These are phyloP conservation scores for Myopa tessellatipennis DNA, from an alignment of 2,888 invertebrate species.

Conservation along the genomic window DNA sequence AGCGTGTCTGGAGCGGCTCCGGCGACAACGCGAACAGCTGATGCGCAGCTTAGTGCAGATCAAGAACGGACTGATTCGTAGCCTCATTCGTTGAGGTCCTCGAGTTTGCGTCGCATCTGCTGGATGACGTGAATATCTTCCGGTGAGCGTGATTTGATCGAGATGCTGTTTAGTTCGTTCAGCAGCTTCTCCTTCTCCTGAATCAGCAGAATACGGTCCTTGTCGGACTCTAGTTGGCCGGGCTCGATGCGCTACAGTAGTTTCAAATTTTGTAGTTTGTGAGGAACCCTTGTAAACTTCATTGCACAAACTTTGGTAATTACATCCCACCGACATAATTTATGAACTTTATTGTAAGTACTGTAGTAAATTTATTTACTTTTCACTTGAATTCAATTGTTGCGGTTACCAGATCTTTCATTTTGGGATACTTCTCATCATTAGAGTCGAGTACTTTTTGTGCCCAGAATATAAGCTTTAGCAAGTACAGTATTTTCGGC, in stretches of 20 bases:
- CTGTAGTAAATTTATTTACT: too few species aligned
- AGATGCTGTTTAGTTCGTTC: constrained; percentile 88
- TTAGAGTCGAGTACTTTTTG: constrained; percentile 95
- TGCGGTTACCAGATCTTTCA: constrained; percentile 90
- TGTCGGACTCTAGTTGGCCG: constrained; percentile 94
- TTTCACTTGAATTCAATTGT: constrained; percentile 73
- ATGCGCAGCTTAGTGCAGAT: too few species aligned
- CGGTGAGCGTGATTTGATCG: constrained; percentile 80
- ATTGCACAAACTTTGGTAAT: too few species aligned
- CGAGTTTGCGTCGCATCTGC: constrained; percentile 85
- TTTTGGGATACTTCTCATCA: constrained; percentile 94
- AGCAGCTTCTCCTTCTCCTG: constrained; percentile 96
- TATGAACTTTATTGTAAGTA: too few species aligned
- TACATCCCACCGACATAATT: too few species aligned
- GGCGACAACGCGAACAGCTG: too few species aligned
- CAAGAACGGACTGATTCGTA: constrained; percentile 83
- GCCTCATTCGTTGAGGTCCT: constrained; percentile 88
- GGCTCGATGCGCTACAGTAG: constrained; percentile 91
- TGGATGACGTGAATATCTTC: constrained; percentile 89
- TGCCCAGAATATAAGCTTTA: constrained; percentile 95
- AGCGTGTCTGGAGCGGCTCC: too few species aligned
- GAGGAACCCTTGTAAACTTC: too few species aligned
- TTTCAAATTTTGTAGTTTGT: too few species aligned
- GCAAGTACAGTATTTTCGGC: constrained; percentile 89
- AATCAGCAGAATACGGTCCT: constrained; percentile 90